Base-by-base conservation (phyloP, 2,797 vertebrate species). In the Enteromius thamalakanensis region DNA sequence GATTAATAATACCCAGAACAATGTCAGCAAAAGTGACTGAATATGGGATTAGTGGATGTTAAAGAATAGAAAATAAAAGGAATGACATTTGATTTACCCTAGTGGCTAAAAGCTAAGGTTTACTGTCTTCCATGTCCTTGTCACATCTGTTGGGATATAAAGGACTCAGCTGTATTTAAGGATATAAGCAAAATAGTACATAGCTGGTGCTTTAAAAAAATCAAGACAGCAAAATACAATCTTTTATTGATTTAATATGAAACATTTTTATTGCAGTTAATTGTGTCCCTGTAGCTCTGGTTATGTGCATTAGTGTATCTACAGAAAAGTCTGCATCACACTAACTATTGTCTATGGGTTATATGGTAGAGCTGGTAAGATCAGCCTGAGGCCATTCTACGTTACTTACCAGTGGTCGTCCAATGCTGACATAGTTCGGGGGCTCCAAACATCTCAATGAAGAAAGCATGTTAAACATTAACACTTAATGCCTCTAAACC, bases 131-230 rank as follows among this genome's bases (percentile, higher is more conserved):
- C 90, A 92, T 94, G 92, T 94, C 94, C 94, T 89, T 91, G 88
- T 95, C 96, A 96, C 92, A 96, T 96, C 96, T 96, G 96, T 88
- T 95, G 94, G 92, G 92, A 97, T 92, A 96, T 95, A 96, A 94
- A 97, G 93, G 92, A 93, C 92, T 89, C 34, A 93, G 88, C 80
- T 95, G 94, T 89, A 93, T 90, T 92, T 94, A 92, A 90, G 80
- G 32, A 90, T 91, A 90, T 76, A 86, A 86, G 89, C 79, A 84
- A 77, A 78, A 82, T 87, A 79, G 81, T 89, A 87, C 87, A 86
- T 45, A 75, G n/a, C 42, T 71, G 67, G 70, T 78, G 29, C n/a
- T 79, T 76, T 76, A 76, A 70, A 81, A 51, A 80, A 83, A 64
- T 77, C 76, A 64, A 77, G 23, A 64, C 74, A 75, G 89, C 72